These are phyloP conservation scores for Catostylus mosaicus DNA, from an alignment of 30 jellyfish, hydroid and myxozoan species.

Conservation along the genomic window DNA sequence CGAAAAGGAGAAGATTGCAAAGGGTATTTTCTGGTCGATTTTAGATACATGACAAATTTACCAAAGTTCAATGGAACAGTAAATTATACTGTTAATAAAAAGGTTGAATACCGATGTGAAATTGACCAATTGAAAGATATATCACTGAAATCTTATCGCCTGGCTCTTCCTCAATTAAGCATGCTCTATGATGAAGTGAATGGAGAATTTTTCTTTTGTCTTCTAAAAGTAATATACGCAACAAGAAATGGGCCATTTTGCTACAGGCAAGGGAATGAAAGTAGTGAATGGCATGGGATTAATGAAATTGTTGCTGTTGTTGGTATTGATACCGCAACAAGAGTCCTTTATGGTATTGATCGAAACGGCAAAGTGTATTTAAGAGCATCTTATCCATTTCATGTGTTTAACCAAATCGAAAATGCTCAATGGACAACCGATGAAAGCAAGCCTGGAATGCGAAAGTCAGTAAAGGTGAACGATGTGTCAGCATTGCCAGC, in stretches of 20 bases:
- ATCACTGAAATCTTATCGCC: neutral
- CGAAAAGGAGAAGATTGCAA: neutral
- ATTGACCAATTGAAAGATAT: neutral
- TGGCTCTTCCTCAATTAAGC: slow-evolving; percentile 31
- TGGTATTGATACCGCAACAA: neutral
- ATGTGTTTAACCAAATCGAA: slow-evolving; percentile 3
- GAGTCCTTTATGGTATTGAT: neutral
- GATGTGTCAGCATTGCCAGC: neutral
- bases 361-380: neutral
- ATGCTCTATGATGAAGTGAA: slow-evolving; percentile 32
- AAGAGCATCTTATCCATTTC: neutral
- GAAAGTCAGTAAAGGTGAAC: neutral
- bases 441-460: neutral
- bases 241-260: neutral
- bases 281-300: neutral
- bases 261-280: neutral
- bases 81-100: neutral
- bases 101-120: neutral
- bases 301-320: neutral
- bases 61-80: slow-evolving; percentile 27
- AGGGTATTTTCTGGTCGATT: slow-evolving; percentile 9
- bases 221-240: neutral
- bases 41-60: slow-evolving; percentile 24
- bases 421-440: neutral
- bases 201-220: slow-evolving; percentile 6